Conservation (phyloP, 2,888 invertebrate genomes). For the Watsonalla cultraria region DNA sequence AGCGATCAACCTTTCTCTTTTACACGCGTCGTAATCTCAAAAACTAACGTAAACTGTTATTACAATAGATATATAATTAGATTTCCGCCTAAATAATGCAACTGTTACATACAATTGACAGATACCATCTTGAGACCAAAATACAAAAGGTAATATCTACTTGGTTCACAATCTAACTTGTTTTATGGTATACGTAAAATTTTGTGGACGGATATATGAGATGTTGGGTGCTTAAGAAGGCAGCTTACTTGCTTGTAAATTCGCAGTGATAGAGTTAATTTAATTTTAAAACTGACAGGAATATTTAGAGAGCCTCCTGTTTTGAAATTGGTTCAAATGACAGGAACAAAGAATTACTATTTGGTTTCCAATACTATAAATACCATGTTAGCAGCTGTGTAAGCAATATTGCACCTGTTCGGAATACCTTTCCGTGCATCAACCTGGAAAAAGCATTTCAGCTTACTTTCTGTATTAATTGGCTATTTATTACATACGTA, state of each 20-base stretch:
- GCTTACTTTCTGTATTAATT: conserved; percentile 38
- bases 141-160: conserved; percentile 12
- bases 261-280: too few species aligned
- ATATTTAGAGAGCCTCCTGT: too few species aligned
- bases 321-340: too few species aligned
- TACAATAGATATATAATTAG: conserved; percentile 22
- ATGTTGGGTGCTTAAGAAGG: too few species aligned
- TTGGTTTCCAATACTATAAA: too few species aligned
- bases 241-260: background rate
- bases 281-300: too few species aligned
- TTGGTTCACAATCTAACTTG: background rate
- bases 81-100: conserved; percentile 15
- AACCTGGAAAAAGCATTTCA: conserved; percentile 25
- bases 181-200: background rate
- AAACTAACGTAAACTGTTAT: conserved; percentile 19
- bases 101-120: conserved; percentile 13
- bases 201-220: background rate
- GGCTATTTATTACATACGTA: conserved; percentile 18
- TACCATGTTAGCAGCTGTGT: too few species aligned
- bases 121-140: conserved; percentile 22
- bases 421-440: conserved; percentile 34
- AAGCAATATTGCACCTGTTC: background rate
- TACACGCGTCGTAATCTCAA: conserved; percentile 12
- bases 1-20: conserved; percentile 37
- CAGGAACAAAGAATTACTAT: too few species aligned